These are phyloP conservation scores for Portevinia maculata DNA, from an alignment of 2,888 invertebrate genomes.

Conservation along the genomic window DNA sequence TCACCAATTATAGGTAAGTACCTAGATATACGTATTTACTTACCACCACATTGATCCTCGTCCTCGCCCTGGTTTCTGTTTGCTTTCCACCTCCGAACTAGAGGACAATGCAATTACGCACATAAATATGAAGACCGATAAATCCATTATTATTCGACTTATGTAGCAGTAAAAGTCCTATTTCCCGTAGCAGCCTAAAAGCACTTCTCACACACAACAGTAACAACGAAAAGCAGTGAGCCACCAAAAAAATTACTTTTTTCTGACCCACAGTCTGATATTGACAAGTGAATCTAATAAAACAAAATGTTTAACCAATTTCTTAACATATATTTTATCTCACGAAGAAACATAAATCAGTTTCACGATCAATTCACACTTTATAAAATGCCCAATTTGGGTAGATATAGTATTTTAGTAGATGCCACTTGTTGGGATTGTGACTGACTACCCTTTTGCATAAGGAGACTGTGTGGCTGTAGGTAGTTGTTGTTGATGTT, in stretches of 20 bases:
- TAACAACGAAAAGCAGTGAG: not conserved
- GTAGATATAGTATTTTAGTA: slow-evolving; percentile 32
- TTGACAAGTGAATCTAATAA: slow-evolving; percentile 12
- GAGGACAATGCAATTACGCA: slow-evolving; percentile 80
- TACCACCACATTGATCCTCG: slow-evolving; percentile 97
- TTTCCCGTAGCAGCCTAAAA: slow-evolving; percentile 13
- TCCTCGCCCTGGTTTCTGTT: slow-evolving; percentile 88
- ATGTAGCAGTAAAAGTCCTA: slow-evolving; percentile 15
- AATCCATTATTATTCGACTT: slow-evolving; percentile 79
- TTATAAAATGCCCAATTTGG: slow-evolving; percentile 60
- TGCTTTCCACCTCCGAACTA: slow-evolving; percentile 79
- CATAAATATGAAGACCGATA: slow-evolving; percentile 79
- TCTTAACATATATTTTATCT: slow-evolving; percentile 32
- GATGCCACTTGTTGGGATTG: slow-evolving; percentile 20
- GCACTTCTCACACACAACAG: slow-evolving; percentile 5
- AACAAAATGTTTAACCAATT: slow-evolving; percentile 31
- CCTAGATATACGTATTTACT: slow-evolving; percentile 81
- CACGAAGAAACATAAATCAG: slow-evolving; percentile 75
- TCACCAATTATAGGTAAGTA: too few species aligned
- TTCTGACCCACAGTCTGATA: slow-evolving; percentile 44
- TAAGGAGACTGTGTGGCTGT: slow-evolving; percentile 29
- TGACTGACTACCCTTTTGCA: slow-evolving; percentile 33
- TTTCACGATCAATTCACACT: slow-evolving; percentile 82
- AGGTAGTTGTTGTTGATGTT: slow-evolving; percentile 30
- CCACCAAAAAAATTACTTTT: slow-evolving; percentile 6